Evolutionary conservation across 37 sponge, comb jelly and placozoan species (phyloP), one percentile per base, ranked within the genome.

Genomic region (Crambe crambe): DNA sequence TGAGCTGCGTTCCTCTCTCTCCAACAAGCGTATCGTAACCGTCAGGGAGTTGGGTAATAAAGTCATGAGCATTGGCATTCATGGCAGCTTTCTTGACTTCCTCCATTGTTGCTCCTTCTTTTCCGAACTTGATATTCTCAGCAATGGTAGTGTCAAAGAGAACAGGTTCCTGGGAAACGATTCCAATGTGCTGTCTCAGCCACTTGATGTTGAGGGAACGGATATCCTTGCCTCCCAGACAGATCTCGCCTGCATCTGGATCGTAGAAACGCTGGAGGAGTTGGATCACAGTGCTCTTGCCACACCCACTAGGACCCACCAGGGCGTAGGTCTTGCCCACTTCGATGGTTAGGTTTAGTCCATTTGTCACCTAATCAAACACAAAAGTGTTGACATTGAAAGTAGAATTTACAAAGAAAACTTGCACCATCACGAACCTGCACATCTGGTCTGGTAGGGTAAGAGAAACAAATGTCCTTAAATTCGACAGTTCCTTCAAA

Each of bases 131-230:
- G 70, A 95, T 92, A 72, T 95, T 95, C 64, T 95, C 96, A 54
- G 94, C 87, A 21, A 95, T 89, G 56, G 90, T 92, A 40, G 94
- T 95, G 74, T 78, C 90, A 71, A 95, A 95, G 31, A 95, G 88
- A 38, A 89, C 80, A 12, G 96, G 96, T 79, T 95, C 96, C 78
- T 98, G 99, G 54, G 89, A 79, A 59, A 98, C 99, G 1, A 98
- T 81, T 2, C 99, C 99, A 56, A 96, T 86, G 68, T 93, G 77
- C 32, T 67, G 68, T n/a, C 96, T 67, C 73, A 97, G 78, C 97
- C 97, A 96, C 51, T 81, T 51, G 36, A 96, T 58, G 70, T 93
- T 96, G 39, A 93, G 77, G 12, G 41, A 51, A 58, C 83, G 72
- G 12, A 96, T 68, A 64, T 96, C 81, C 58, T 73, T 54, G 9